Percentiles rank a stretch among this genome's conserved stretches.
phyloP scores from a whole-genome alignment of 2,888 invertebrate genomes.

The Dynastes tityus region DNA sequence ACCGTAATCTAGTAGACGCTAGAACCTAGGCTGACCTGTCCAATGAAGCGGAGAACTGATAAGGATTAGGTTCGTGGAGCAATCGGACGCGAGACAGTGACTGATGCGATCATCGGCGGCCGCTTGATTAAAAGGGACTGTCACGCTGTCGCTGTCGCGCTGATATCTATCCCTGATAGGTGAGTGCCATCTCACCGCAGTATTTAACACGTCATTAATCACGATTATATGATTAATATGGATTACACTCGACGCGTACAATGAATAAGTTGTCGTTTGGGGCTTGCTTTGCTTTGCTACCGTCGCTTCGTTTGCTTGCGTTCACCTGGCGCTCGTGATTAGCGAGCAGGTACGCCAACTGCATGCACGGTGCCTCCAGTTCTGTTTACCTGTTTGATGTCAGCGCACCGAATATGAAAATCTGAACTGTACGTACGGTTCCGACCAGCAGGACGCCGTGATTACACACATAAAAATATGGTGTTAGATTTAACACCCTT shows the following conservation, averaged over 20 bases:
- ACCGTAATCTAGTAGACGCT: conserved; percentile 64
- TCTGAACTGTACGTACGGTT: no score
- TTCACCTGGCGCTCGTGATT: conserved; percentile 37
- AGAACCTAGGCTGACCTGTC: conserved; percentile 67
- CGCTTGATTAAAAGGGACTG: conserved; percentile 69
- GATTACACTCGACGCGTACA: conserved; percentile 49
- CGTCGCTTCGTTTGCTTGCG: conserved; percentile 29
- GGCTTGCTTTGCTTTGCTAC: conserved; percentile 8
- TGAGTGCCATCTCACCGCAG: conserved; percentile 58
- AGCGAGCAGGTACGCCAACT: conserved; percentile 8
- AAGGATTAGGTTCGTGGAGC: conserved; percentile 66
- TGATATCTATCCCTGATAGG: conserved; percentile 48
- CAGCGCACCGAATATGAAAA: not conserved
- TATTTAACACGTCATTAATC: conserved; percentile 68
- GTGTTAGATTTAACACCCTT: no score
- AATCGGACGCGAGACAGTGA: conserved; percentile 67
- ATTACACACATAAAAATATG: no score
- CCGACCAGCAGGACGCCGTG: no score
- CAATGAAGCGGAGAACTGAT: conserved; percentile 68
- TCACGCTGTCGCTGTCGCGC: conserved; percentile 55
- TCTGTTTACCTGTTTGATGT: conserved; percentile 11
- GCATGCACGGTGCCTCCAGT: not conserved
- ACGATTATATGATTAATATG: conserved; percentile 66
- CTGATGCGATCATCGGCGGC: conserved; percentile 68
- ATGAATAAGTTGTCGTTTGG: conserved; percentile 50